Evolutionary conservation across 2,113 vertebrate genomes (phyloP).

Genomic region (Vidua chalybeata): DNA sequence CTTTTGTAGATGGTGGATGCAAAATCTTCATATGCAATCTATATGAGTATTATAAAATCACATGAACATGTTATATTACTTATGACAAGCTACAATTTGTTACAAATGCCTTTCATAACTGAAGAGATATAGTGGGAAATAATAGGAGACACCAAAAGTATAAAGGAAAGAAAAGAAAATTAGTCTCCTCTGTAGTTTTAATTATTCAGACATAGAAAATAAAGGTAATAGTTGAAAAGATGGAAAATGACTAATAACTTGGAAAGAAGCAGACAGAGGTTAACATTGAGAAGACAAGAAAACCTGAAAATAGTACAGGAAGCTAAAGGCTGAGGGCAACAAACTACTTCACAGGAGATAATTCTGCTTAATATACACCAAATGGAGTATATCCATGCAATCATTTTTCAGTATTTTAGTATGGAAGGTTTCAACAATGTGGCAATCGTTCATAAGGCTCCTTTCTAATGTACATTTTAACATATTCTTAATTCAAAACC

Average conservation of each 20-base stretch:
- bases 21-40: background rate
- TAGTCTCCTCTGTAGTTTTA: background rate
- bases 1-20: background rate
- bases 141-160: background rate
- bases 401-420: background rate
- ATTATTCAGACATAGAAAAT: background rate
- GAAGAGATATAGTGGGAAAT: background rate
- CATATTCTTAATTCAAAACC: background rate
- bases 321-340: background rate
- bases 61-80: background rate
- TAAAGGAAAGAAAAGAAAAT: background rate
- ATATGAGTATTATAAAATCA: background rate
- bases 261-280: background rate
- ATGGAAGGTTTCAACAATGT: background rate
- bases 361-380: background rate
- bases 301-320: background rate
- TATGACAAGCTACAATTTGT: rapidly evolving
- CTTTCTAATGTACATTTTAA: background rate
- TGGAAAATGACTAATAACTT: background rate
- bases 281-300: background rate
- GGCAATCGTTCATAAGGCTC: background rate
- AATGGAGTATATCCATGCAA: background rate
- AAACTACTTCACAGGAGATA: background rate
- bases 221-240: background rate
- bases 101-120: background rate